A percentile compares a stretch with the other conserved stretches of the same genome.
phyloP scores from a whole-genome alignment of 2,113 vertebrate species.

The Albula glossodonta region DNA sequence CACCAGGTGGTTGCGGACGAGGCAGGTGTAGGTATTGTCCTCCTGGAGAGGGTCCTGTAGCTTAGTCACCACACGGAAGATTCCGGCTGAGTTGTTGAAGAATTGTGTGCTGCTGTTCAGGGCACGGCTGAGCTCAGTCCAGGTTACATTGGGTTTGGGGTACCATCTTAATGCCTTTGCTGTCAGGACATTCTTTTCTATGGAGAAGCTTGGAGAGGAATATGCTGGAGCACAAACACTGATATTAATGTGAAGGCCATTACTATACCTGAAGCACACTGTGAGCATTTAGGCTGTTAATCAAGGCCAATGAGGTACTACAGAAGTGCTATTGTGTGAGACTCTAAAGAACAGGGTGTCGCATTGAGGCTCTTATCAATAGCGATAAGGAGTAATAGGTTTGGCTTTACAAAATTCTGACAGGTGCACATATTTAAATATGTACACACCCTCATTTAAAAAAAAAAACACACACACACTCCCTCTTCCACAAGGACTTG shows the following conservation, averaged over 20 bases:
- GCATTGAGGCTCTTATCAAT: background rate
- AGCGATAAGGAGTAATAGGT: background rate
- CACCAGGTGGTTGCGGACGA: constrained; percentile 47
- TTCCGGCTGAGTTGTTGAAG: constrained; percentile 10
- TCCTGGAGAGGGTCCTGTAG: constrained; percentile 15
- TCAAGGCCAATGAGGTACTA: constrained; percentile 27
- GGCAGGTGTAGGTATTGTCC: constrained; percentile 38
- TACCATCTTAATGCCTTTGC: constrained; percentile 47
- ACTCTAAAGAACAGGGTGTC: background rate
- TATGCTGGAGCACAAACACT: constrained; percentile 42
- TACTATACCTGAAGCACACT: background rate
- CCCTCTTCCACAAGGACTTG: background rate
- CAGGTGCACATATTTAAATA: constrained; percentile 12
- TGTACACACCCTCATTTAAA: constrained; percentile 20
- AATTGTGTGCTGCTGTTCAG: constrained; percentile 37
- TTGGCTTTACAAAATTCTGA: background rate
- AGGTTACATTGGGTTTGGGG: constrained; percentile 45
- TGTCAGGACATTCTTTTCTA: background rate
- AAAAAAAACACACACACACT: constrained; percentile 17
- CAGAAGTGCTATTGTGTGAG: background rate
- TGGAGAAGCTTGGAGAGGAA: constrained; percentile 43
- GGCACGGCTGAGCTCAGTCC: constrained; percentile 27
- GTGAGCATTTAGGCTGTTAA: background rate
- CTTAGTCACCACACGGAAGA: constrained; percentile 27
- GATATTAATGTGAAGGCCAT: background rate